phyloP scores from a whole-genome alignment of 2,113 vertebrate genomes.

The Anguilla rostrata region DNA sequence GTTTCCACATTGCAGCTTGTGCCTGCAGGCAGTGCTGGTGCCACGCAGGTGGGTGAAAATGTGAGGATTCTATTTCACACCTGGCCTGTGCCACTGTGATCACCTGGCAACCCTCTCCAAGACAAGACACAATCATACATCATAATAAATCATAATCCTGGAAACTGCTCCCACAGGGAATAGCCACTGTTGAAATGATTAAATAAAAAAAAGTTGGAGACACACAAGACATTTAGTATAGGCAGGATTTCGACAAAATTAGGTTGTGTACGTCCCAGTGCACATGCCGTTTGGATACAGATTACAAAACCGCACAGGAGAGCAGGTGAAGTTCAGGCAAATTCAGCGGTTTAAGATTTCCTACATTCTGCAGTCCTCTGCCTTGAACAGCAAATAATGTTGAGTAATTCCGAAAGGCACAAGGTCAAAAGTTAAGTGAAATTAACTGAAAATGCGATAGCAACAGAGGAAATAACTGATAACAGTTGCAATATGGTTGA shows the following conservation, averaged over 20 bases:
- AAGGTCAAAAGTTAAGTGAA: not conserved
- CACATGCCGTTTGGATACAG: not conserved
- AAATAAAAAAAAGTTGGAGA: not conserved
- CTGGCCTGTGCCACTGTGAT: not conserved
- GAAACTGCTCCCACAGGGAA: not conserved
- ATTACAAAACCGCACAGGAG: too few relatives aligned
- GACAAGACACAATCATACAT: too few relatives aligned
- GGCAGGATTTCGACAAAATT: not conserved
- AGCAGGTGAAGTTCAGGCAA: not conserved
- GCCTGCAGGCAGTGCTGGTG: not conserved
- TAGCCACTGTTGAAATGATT: not conserved
- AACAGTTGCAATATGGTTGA: not conserved
- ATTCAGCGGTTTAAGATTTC: not conserved
- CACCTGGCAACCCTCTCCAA: not conserved
- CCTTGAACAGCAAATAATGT: not conserved
- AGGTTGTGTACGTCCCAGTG: not conserved
- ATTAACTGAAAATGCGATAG: not conserved
- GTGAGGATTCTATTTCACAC: not conserved
- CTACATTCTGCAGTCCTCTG: not conserved
- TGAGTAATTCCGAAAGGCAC: not conserved
- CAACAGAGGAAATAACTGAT: not conserved
- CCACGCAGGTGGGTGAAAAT: not conserved
- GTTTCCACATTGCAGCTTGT: not conserved
- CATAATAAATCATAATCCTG: not conserved
- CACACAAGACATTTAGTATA: not conserved